Percentiles rank a stretch among this genome's conserved stretches.
These are phyloP conservation scores for Hyperopisus bebe DNA, from an alignment of 2,113 vertebrate genomes.

Conservation along the genomic window DNA sequence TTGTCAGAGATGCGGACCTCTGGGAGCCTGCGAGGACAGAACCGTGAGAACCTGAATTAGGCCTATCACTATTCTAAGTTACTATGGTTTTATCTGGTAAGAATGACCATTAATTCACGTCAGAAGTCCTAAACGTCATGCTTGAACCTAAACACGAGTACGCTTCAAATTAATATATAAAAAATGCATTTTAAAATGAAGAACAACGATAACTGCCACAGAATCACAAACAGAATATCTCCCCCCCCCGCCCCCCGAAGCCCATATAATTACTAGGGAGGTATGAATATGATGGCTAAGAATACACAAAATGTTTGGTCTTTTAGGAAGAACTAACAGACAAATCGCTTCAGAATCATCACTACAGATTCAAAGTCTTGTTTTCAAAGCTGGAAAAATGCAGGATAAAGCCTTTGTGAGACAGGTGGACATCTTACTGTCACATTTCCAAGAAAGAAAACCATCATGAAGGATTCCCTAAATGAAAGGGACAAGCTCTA, in stretches of 20 bases:
- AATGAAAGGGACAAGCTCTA: not conserved
- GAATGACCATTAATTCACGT: not conserved
- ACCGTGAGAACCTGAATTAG: not conserved
- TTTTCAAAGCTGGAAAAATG: not conserved
- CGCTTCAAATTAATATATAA: not conserved
- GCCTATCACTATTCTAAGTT: not conserved
- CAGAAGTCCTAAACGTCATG: not conserved
- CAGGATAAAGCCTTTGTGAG: not conserved
- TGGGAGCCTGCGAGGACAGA: constrained; percentile 64
- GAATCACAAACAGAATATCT: not conserved
- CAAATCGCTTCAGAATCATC: not conserved
- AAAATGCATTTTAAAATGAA: not conserved
- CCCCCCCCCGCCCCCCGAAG: not conserved
- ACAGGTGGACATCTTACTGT: not conserved
- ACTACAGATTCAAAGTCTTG: not conserved
- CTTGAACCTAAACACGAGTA: not conserved
- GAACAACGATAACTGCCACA: not conserved
- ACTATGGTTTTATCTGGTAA: not conserved
- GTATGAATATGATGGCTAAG: not conserved
- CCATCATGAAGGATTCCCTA: not conserved
- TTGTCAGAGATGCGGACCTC: constrained; percentile 87
- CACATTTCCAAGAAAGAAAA: not conserved
- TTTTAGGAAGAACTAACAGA: not conserved
- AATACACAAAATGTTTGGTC: not conserved
- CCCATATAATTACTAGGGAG: not conserved